A percentile compares a stretch with the other conserved stretches of the same genome.
Conservation (phyloP, 2,888 invertebrate species). For the Hyppa rectilinea region DNA sequence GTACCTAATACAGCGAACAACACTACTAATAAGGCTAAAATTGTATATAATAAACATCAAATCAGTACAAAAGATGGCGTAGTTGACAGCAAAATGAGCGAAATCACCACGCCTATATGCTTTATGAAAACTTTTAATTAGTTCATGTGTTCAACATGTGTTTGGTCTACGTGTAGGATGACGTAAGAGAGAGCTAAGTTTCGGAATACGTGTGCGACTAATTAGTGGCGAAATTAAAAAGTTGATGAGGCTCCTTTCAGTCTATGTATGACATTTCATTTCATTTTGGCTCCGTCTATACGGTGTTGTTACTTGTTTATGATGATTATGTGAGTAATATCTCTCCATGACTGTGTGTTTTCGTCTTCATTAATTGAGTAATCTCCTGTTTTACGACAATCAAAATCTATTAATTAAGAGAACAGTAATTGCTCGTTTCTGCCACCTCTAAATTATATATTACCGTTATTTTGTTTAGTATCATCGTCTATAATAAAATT, state of each 20-base stretch:
- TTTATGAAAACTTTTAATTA: slow-evolving; percentile 53
- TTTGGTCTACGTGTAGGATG: slow-evolving; percentile 31
- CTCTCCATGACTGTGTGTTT: background rate
- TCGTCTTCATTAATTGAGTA: background rate
- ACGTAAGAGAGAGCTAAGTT: slow-evolving; percentile 22
- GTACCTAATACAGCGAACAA: slow-evolving; percentile 24
- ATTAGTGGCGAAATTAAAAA: slow-evolving; percentile 55
- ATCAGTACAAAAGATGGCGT: slow-evolving; percentile 37
- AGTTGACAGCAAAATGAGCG: slow-evolving; percentile 32
- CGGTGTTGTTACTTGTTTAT: slow-evolving; percentile 4
- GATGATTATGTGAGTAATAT: background rate
- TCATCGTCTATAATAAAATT: background rate
- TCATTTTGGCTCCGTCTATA: slow-evolving; percentile 11
- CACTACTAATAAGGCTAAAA: slow-evolving; percentile 38
- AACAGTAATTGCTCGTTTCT: background rate
- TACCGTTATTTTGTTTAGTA: background rate
- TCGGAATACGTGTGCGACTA: slow-evolving; percentile 39
- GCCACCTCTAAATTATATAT: background rate
- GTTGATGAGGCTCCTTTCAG: slow-evolving; percentile 32
- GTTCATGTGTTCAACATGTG: slow-evolving; percentile 31
- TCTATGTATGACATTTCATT: slow-evolving; percentile 24
- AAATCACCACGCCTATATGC: slow-evolving; percentile 22
- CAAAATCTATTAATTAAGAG: background rate
- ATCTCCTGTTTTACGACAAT: background rate
- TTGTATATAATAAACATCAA: slow-evolving; percentile 38